phyloP scores from a whole-genome alignment of 1,140 invertebrate genomes.

The Listronotus bonariensis region DNA sequence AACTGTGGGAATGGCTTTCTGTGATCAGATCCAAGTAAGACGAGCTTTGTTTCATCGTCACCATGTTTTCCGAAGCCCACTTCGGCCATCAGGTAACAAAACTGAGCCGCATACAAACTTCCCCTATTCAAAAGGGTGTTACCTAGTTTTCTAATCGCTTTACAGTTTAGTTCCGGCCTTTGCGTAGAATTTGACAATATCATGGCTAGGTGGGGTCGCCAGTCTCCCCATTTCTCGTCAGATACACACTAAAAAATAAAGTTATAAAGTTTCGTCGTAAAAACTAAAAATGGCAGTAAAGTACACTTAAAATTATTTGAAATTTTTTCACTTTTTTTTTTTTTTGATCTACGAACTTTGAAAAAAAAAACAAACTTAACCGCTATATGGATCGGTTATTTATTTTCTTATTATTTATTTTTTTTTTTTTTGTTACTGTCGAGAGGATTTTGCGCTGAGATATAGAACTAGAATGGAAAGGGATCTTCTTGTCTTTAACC shows the following conservation, averaged over 20 bases:
- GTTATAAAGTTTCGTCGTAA: neutral
- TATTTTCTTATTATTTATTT: too few relatives aligned
- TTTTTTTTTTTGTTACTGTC: too few relatives aligned
- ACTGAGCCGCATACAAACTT: constrained; percentile 85
- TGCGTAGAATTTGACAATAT: constrained; percentile 86
- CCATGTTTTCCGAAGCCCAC: constrained; percentile 65
- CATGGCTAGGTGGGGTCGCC: constrained; percentile 94
- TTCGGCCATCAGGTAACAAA: constrained; percentile 91
- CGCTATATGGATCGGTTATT: too few relatives aligned
- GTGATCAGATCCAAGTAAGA: constrained; percentile 78
- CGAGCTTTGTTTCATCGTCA: constrained; percentile 66
- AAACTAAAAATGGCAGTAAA: neutral
- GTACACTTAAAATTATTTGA: too few relatives aligned
- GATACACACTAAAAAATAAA: constrained; percentile 66
- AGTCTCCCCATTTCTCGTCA: constrained; percentile 93
- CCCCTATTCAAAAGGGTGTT: constrained; percentile 72
- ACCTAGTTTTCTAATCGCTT: constrained; percentile 80
- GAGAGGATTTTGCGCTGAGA: too few relatives aligned
- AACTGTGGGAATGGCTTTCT: constrained; percentile 69
- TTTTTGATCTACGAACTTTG: too few relatives aligned
- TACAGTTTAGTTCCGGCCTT: constrained; percentile 79
- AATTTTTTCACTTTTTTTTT: too few relatives aligned
- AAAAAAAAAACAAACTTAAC: too few relatives aligned
- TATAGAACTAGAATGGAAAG: too few relatives aligned
- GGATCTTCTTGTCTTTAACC: too few relatives aligned